A percentile compares a stretch with the other conserved stretches of the same genome.
These are phyloP conservation scores for Psittacula derbiana DNA, from an alignment of 2,797 vertebrate species.

Conservation along the genomic window DNA sequence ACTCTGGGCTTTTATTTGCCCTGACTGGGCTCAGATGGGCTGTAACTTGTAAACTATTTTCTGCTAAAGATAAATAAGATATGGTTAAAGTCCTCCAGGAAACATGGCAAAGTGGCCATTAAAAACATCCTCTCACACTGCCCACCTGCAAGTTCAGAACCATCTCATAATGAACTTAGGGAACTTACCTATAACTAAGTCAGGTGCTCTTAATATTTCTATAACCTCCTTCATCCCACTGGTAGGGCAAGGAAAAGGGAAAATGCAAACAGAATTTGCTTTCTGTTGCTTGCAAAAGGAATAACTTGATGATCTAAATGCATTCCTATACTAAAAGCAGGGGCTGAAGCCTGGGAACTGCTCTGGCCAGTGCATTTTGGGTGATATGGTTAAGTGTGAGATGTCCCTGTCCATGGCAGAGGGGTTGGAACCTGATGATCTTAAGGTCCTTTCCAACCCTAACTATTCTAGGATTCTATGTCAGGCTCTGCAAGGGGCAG, in stretches of 20 bases:
- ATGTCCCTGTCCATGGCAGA: neutral
- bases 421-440: neutral
- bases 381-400: neutral
- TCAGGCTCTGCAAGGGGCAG: neutral
- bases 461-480: neutral
- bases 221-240: neutral
- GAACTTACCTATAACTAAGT: too few species aligned
- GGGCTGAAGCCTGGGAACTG: neutral
- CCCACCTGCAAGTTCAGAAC: neutral
- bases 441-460: neutral
- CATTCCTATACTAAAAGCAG: neutral
- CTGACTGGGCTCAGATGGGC: neutral
- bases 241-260: neutral
- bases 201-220: neutral
- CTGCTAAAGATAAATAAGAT: neutral
- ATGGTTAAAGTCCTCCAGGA: rapidly evolving
- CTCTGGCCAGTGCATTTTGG: neutral
- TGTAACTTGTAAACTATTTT: neutral
- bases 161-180: neutral
- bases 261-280: rapidly evolving
- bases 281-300: neutral
- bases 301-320: neutral
- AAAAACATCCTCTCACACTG: neutral
- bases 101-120: neutral
- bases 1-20: neutral